Base-by-base conservation (phyloP, 2,888 invertebrate genomes). In the Zonitis immaculata region DNA sequence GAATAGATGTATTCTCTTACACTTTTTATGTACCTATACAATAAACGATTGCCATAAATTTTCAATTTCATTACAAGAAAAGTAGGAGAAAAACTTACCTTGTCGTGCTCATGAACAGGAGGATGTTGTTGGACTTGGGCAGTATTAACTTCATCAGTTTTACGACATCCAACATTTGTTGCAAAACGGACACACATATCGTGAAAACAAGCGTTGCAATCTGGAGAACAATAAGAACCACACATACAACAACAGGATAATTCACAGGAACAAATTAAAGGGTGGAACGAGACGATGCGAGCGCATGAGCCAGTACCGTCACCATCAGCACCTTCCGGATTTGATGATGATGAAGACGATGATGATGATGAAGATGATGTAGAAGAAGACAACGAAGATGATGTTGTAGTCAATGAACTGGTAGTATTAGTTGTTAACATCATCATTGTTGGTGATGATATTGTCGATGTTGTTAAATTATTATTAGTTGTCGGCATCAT, bases 151-250 rank as follows among this genome's bases (percentile, higher is more conserved):
- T 64, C 69, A 64, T 69, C 70, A 61, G 67, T 74, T 69, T 74
- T 76, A 71, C 75, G 76, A 71, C 77, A 78, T 56, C 66, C 63
- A 65, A 75, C 72, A 53, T 71, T 71, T 61, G 70, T 64, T 59
- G 75, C 70, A 64, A 74, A 76, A 28, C 76, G 73, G 56, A 76
- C 73, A 76, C 84, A 84, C 66, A 80, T 78, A 69, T 77, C 77
- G 76, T 83, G 83, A 78, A 82, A 82, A 75, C 83, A 83, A 69
- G 80, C 79, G 73, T 82, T 80, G 74, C 84, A 84, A 75, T 84
- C 84, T 82, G 79, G 70, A 66, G 82, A 79, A 75, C 80, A 82
- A 68, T 80, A 73, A 73, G 79, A 78, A 71, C 79, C 80, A 74
- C 83, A 83, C 77, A 80, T 80, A 76, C 82, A 82, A 75, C 82